Evolutionary conservation across 2,797 vertebrate genomes (phyloP).

Genomic region (Melanotaenia boesemani): DNA sequence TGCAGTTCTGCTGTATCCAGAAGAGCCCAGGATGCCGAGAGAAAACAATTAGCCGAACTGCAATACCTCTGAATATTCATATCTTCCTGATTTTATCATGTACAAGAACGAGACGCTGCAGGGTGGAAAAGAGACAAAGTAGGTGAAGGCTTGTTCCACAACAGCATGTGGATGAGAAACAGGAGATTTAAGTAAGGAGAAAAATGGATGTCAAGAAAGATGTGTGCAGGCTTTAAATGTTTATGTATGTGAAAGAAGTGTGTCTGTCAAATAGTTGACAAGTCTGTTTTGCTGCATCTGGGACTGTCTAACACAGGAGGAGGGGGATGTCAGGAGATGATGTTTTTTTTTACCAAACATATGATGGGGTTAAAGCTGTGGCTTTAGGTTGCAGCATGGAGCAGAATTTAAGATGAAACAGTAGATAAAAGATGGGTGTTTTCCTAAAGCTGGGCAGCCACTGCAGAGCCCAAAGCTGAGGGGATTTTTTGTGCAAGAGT

Average conservation of each 20-base stretch:
- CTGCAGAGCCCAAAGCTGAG: conserved; percentile 63
- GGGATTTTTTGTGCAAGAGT: conserved; percentile 29
- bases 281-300: neutral
- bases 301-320: neutral
- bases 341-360: neutral
- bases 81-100: conserved; percentile 13
- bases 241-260: neutral
- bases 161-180: conserved; percentile 3
- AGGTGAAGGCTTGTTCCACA: conserved; percentile 13
- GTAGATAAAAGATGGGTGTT: conserved; percentile 39
- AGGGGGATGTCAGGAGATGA: neutral
- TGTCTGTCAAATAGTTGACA: neutral
- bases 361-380: neutral
- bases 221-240: neutral
- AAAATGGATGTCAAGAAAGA: neutral
- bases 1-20: neutral
- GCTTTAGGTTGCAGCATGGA: neutral
- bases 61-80: conserved; percentile 25
- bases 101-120: conserved; percentile 19
- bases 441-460: conserved; percentile 50
- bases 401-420: neutral
- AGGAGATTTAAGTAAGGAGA: conserved; percentile 9
- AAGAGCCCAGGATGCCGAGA: conserved; percentile 9
- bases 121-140: neutral
- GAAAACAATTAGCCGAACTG: conserved; percentile 25